Evolutionary conservation across 2,888 invertebrate genomes (phyloP).

Genomic region (Synergus itoensis): DNA sequence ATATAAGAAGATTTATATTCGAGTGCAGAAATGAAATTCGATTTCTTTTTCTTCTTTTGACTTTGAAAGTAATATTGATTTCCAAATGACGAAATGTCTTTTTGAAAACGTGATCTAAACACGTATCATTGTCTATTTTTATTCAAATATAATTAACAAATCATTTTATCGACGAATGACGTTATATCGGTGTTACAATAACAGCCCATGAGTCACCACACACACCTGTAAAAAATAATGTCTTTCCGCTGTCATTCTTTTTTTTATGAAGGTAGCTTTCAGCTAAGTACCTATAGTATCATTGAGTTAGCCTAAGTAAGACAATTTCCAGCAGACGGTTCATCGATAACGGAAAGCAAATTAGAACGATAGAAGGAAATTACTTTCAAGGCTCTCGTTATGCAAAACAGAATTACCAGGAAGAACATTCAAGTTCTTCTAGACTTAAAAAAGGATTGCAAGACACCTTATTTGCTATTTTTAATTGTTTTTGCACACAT

Average conservation of each 20-base stretch:
- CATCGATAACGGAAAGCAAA: neutral
- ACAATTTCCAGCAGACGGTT: neutral
- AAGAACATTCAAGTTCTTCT: conserved; percentile 1
- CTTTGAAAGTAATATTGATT: neutral
- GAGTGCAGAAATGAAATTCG: too few relatives aligned
- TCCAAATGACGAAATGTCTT: neutral
- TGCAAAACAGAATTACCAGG: neutral
- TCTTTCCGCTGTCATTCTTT: neutral
- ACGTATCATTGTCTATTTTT: conserved; percentile 4
- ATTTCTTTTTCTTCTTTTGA: neutral
- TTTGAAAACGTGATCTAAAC: neutral
- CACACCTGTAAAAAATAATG: neutral
- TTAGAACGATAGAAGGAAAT: conserved; percentile 7
- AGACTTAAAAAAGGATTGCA: neutral
- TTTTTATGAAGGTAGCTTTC: neutral
- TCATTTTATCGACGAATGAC: conserved; percentile 1
- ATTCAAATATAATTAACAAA: conserved; percentile 30
- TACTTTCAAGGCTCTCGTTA: neutral
- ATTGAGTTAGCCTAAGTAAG: neutral
- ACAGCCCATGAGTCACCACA: neutral
- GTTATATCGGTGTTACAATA: conserved; percentile 25
- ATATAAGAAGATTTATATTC: too few relatives aligned
- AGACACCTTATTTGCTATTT: neutral
- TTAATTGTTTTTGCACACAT: neutral
- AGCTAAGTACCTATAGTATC: too few relatives aligned